Base-by-base conservation (phyloP, 2,113 vertebrate species). In the Oryzias woworae region DNA sequence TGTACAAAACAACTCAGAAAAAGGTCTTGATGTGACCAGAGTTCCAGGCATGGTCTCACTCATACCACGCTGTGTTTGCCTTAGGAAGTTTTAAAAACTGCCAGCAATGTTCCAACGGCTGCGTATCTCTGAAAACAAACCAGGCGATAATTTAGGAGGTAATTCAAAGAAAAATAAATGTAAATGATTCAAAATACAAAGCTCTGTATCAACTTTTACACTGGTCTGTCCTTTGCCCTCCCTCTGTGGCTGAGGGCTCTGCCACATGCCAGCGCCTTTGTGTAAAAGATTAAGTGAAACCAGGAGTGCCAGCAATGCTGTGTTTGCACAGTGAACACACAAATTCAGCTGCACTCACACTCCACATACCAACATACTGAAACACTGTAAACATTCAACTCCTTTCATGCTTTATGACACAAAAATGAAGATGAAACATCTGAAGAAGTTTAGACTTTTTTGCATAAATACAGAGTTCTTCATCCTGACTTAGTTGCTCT, bases 201-300 rank as follows among this genome's bases (percentile, higher is more conserved):
- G 56, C 56, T 43, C 36, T 22, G 53, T 65, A 60, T 47, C 17
- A 2, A 50, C 45, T 54, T 86, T 69, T 77, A 23, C 23, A 31
- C 52, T 17, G 3, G 31, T 14, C 41, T 43, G 43, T 53, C 43
- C 3, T 49, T 60, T 18, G 18, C 58, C 50, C 46, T 31, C 2
- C 64, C 36, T 70, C 49, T 79, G 59, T 74, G 71, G 62, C 77
- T 76, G 81, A 81, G 72, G 73, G 79, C 62, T 54, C 62, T 73
- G 84, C 85, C 82, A 82, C 87, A 91, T 88, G 84, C 89, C 85
- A 83, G 59, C 84, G 86, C 85, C 75, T 90, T 90, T 88, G 88
- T 92, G 90, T 90, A 81, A 88, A 87, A 90, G 85, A 91, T 89
- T 88, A 90, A 85, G 78, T 88, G 84, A 85, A 87, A 90, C 79